A percentile compares a stretch with the other conserved stretches of the same genome.
Conservation (phyloP, 2,888 invertebrate species). For the Keiferia lycopersicella region DNA sequence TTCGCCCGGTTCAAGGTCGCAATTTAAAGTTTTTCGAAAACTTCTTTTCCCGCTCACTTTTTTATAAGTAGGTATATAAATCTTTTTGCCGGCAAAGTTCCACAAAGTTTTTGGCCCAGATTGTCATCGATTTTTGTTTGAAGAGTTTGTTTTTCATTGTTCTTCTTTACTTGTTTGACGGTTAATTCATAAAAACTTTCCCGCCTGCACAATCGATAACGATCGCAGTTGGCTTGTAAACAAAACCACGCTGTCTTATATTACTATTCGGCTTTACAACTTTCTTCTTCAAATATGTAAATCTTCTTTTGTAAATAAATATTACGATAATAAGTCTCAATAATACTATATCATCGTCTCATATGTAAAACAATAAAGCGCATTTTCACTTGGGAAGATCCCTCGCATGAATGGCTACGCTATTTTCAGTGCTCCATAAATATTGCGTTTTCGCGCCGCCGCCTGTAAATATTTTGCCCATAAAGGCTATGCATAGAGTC, state of each 20-base stretch:
- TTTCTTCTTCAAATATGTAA: neutral
- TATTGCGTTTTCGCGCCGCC: slow-evolving; percentile 64
- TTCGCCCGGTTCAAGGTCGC: slow-evolving; percentile 80
- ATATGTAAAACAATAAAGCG: slow-evolving; percentile 62
- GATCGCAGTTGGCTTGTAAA: slow-evolving; percentile 68
- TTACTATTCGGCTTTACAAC: slow-evolving; percentile 1
- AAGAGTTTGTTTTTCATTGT: slow-evolving; percentile 82
- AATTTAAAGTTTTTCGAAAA: slow-evolving; percentile 82
- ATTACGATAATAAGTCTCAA: slow-evolving; percentile 48
- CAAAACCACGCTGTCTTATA: slow-evolving; percentile 50
- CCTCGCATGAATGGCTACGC: slow-evolving; percentile 49
- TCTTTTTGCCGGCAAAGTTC: slow-evolving; percentile 80
- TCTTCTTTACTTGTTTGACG: slow-evolving; percentile 82
- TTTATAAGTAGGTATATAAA: slow-evolving; percentile 82
- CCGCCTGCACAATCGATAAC: slow-evolving; percentile 76
- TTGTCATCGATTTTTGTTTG: slow-evolving; percentile 83
- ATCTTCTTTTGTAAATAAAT: slow-evolving; percentile 11
- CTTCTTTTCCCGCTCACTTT: slow-evolving; percentile 78
- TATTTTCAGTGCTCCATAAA: slow-evolving; percentile 67
- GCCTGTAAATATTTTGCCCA: slow-evolving; percentile 75
- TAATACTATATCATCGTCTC: slow-evolving; percentile 45
- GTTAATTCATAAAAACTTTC: slow-evolving; percentile 81
- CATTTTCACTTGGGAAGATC: slow-evolving; percentile 46
- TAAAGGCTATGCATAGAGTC: slow-evolving; percentile 69
- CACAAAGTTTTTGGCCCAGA: slow-evolving; percentile 80